These are phyloP conservation scores for Eledona agricola DNA, from an alignment of 2,888 invertebrate genomes.

Conservation along the genomic window DNA sequence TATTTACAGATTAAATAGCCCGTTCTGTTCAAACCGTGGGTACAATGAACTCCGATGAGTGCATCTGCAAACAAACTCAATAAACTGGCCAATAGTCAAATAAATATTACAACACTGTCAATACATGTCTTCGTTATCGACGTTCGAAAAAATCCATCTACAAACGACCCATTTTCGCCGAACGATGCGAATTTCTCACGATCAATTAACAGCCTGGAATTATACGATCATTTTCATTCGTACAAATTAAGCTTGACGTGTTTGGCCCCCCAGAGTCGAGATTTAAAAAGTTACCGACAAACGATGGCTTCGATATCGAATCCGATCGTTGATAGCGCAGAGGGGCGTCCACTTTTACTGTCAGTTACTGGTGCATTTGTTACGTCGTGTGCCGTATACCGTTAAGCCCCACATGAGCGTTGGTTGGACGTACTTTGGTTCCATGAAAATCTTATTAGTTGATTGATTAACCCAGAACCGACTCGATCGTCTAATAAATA, in stretches of 20 bases:
- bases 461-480: no score
- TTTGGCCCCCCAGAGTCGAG: conserved; percentile 20
- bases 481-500: no score
- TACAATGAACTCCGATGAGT: conserved; percentile 82
- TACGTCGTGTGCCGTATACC: conserved; percentile 46
- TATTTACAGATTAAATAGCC: conserved; percentile 81
- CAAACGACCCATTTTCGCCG: conserved; percentile 7
- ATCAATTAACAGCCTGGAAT: conserved; percentile 12
- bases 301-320: conserved; percentile 35
- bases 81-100: conserved; percentile 46
- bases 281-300: conserved; percentile 27
- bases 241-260: conserved; percentile 33
- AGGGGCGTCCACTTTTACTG: conserved; percentile 51
- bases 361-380: conserved; percentile 54
- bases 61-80: conserved; percentile 65
- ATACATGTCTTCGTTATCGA: conserved; percentile 32
- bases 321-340: conserved; percentile 50
- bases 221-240: conserved; percentile 7
- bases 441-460: no score
- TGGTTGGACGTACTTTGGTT: no score
- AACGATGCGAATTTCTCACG: background rate
- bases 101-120: conserved; percentile 43
- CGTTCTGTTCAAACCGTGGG: conserved; percentile 82
- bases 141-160: conserved; percentile 24
- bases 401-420: conserved; percentile 40